Base-by-base conservation (phyloP, 2,888 invertebrate genomes). In the Philereme transversata region DNA sequence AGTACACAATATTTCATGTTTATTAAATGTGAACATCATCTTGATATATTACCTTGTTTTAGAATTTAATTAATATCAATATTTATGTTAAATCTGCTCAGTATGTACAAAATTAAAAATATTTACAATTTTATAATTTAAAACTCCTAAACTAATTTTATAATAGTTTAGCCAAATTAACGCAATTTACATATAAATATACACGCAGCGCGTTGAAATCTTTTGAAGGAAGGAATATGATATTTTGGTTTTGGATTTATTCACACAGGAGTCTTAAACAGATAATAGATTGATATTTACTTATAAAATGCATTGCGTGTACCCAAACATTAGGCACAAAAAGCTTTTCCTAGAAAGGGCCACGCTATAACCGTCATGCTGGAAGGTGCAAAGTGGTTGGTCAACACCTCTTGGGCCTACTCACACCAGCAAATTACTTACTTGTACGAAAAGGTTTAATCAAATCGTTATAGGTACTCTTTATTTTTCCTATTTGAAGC, bases 361-460 rank as follows among this genome's bases (percentile, higher is more conserved):
- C 76, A 77, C 76, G 71, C 72, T 76, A 77, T 81, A 80, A 79
- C 77, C 75, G 75, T 74, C 74, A 73, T 74, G 75, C 77, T 71
- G 74, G 73, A 75, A 88, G 87, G 88, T 89, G 90, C 84, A 74
- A 90, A 90, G 88, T 88, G 85, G 78, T 86, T 67, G 73, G 88
- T 86, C 83, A 88, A 90, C 79, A 88, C 73, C 76, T 75, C 79
- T 75, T 73, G 69, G 74, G 69, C 77, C 77, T 79, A 80, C 83
- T 81, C 80, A 78, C 81, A 77, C 83, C 74, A 73, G 72, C 79
- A 80, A 81, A 82, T 82, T 79, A 83, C 80, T 78, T 76, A 79
- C 74, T 74, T 70, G 75, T 78, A 75, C 76, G 76, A 82, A 81
- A 83, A 77, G 77, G 77, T 75, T 77, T 77, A 78, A 84, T 83